These are phyloP conservation scores for Trypoxylus dichotomus DNA, from an alignment of 1,140 invertebrate genomes.

Conservation along the genomic window DNA sequence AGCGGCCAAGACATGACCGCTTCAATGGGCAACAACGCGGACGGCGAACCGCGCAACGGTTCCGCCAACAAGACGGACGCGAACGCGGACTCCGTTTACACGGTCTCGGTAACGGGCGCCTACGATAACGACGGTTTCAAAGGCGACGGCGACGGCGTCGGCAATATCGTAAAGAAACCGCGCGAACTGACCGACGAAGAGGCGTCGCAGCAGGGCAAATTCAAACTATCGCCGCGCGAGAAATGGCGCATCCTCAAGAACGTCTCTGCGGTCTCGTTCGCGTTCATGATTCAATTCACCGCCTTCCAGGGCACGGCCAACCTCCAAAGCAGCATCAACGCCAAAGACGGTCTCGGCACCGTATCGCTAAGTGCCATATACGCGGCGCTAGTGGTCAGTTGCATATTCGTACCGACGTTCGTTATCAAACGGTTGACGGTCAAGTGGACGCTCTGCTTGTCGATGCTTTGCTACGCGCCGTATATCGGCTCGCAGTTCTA, in stretches of 20 bases:
- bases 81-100: conserved; percentile 52
- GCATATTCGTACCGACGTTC: conserved; percentile 90
- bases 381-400: conserved; percentile 85
- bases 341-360: conserved; percentile 79
- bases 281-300: conserved; percentile 92
- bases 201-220: conserved; percentile 69
- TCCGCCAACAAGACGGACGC: conserved; percentile 36
- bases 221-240: conserved; percentile 73
- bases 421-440: conserved; percentile 87
- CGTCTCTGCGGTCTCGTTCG: conserved; percentile 79
- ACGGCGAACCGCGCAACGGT: conserved; percentile 38
- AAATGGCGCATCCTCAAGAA: conserved; percentile 89
- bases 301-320: conserved; percentile 89
- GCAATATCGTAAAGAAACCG: conserved; percentile 61
- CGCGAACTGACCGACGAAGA: conserved; percentile 64
- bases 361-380: conserved; percentile 86
- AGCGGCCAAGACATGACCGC: conserved; percentile 52
- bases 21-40: conserved; percentile 39
- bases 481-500: conserved; percentile 95
- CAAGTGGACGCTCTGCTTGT: conserved; percentile 91
- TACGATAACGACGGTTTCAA: conserved; percentile 71
- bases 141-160: conserved; percentile 57
- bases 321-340: conserved; percentile 85
- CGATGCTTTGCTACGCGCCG: conserved; percentile 88
- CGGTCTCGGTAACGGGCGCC: conserved; percentile 59